Evolutionary conservation across 2,888 invertebrate genomes (phyloP).

Genomic region (Hyposoter dolosus): DNA sequence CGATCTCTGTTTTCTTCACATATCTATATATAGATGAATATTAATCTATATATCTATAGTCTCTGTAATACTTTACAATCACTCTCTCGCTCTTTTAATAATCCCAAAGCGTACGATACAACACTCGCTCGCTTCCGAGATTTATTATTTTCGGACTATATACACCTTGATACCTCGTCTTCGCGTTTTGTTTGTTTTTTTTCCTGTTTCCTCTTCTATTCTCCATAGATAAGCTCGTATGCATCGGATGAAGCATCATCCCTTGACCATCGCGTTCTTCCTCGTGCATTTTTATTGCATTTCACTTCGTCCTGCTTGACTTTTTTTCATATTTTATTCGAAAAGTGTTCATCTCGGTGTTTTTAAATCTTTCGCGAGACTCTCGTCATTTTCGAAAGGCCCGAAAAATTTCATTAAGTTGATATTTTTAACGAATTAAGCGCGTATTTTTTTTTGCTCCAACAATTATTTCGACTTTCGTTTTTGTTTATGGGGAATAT

Average conservation of each 20-base stretch:
- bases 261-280: constrained; percentile 35
- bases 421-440: background rate
- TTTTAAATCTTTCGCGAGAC: background rate
- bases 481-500: background rate
- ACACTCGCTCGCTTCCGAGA: constrained; percentile 78
- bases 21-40: constrained; percentile 28
- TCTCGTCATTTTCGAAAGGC: background rate
- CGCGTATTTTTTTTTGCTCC: background rate
- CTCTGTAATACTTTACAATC: constrained; percentile 62
- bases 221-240: constrained; percentile 56
- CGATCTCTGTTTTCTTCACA: constrained; percentile 63
- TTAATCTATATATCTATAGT: constrained; percentile 12
- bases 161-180: constrained; percentile 74
- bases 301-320: constrained; percentile 33
- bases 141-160: constrained; percentile 85
- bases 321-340: constrained; percentile 22
- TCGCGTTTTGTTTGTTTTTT: constrained; percentile 66
- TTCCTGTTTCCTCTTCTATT: constrained; percentile 61
- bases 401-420: background rate
- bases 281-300: constrained; percentile 45
- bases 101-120: constrained; percentile 76
- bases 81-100: constrained; percentile 82
- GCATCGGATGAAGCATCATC: constrained; percentile 28
- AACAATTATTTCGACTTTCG: background rate
- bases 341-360: constrained; percentile 23